Evolutionary conservation across 1,140 invertebrate genomes (phyloP), one percentile per base, ranked within the genome.

Genomic region (Bombus waltoni): DNA sequence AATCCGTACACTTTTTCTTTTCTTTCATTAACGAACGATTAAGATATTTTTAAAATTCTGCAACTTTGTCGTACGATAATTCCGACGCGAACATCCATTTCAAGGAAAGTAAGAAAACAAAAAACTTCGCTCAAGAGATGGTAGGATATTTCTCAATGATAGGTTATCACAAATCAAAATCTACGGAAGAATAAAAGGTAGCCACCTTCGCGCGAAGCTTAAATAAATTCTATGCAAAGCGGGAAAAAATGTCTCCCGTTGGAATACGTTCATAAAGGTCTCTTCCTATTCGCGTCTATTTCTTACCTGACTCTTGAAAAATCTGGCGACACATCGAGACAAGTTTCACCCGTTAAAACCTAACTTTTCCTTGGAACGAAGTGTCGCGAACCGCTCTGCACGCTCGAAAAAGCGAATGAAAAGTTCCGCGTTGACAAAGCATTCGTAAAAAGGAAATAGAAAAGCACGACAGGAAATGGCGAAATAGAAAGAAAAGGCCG

Each of bases 151-250:
- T 62, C 28, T n/a, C 59, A n/a, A 62, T 62, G 28, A 62, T 3
- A 77, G 2, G 6, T 28, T 25, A 22, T 28, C 74, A 59, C 53
- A 32, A 65, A 77, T 77, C 75, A 77, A 59, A 77, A 38, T 62
- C 38, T 38, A n/a, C 28, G 75, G 53, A n/a, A 38, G 73, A 47
- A 38, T 75, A 62, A 75, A 71, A 75, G 40, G 44, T 44, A 15
- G 28, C 47, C 15, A 38, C 25, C 6, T 77, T 62, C 40, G 28
- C 8, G 28, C 28, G 59, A 77, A 10, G 25, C 59, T 78, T 66
- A 78, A 78, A 66, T 66, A 44, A 78, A 78, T 78, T 65, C 18
- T 35, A 78, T 44, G 59, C 76, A 78, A 42, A 78, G 76, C 40
- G 13, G 10, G 11, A 8, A 42, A n/a, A 44, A 78, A 78, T 13